These are phyloP conservation scores for Sorex maritimensis DNA, from an alignment of 2,797 vertebrate genomes.

Conservation along the genomic window DNA sequence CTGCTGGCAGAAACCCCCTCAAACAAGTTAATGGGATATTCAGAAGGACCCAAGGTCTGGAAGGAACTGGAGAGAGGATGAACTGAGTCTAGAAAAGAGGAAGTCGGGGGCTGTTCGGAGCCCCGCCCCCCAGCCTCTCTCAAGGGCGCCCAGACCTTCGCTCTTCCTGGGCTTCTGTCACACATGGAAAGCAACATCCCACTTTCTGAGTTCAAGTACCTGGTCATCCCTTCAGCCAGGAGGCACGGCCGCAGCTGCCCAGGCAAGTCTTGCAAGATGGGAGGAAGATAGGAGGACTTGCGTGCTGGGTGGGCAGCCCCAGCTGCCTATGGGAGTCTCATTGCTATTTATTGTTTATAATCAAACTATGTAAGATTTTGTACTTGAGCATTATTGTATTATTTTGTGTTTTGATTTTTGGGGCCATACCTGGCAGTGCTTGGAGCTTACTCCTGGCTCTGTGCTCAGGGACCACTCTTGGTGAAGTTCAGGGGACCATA, in stretches of 20 bases:
- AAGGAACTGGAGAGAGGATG: too few relatives aligned
- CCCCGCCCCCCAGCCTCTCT: neutral
- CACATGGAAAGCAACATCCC: neutral
- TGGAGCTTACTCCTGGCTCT: too few relatives aligned
- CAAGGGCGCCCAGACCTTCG: rapidly evolving
- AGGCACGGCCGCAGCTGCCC: neutral
- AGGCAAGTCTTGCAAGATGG: neutral
- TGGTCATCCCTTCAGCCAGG: neutral
- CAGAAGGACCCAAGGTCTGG: too few relatives aligned
- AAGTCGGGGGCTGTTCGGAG: neutral
- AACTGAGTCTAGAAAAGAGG: neutral
- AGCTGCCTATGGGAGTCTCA: neutral
- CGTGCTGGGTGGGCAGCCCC: too few relatives aligned
- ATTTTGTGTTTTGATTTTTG: neutral
- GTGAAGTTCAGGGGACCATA: too few relatives aligned
- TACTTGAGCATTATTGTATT: neutral
- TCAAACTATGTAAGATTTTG: neutral
- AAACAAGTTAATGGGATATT: too few relatives aligned
- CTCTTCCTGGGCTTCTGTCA: neutral
- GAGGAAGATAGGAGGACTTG: neutral
- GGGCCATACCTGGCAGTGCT: too few relatives aligned
- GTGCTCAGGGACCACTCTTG: too few relatives aligned
- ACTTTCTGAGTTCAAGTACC: neutral
- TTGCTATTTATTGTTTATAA: neutral
- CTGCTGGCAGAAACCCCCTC: too few relatives aligned